Base-by-base conservation (phyloP, 2,797 vertebrate genomes). In the Enteromius argenteus region DNA sequence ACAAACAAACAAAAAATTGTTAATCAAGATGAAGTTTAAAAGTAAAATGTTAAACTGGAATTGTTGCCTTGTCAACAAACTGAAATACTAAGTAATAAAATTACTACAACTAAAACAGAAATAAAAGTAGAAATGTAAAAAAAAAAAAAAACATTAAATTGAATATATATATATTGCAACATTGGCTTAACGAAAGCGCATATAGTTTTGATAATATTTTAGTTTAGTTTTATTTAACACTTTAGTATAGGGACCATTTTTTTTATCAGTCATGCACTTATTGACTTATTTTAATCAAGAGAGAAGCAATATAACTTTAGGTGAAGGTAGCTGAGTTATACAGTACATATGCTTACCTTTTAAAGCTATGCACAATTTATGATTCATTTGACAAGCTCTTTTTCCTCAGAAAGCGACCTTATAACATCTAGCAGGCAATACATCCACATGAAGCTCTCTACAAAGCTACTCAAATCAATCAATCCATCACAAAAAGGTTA, bases 391-490 rank as follows among this genome's bases (percentile, higher is more conserved):
- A 39, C 46, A 7, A 79, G 44, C 32, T 71, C 49, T 42, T 80
- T 56, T 19, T 37, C 14, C 56, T 42, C 35, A 80, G 30, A 67
- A 58, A 71, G n/a, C 2, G 19, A 32, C 51, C 4, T 60, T 72
- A 49, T 69, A 81, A 58, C 80, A 74, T 74, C 79, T 37, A 80
- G 73, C 76, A 51, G 84, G 77, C 77, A 78, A 30, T 60, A 49
- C 75, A 78, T 73, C 49, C 56, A 9, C 11, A 79, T 49, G 62
- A 73, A 80, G 62, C 39, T 67, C 44, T 37, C 44, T 5, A 69
- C 60, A 46, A 81, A 58, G 37, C 60, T 37, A 51, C 73, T 75
- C 60, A 75, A 58, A 79, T 83, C 80, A 86, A 72, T 71, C 85
- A 68, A 56, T 69, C 66, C 39, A 75, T 84, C 82, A 42, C 14